Conservation (phyloP, 2,113 vertebrate genomes). For the Hippoglossus stenolepis region DNA sequence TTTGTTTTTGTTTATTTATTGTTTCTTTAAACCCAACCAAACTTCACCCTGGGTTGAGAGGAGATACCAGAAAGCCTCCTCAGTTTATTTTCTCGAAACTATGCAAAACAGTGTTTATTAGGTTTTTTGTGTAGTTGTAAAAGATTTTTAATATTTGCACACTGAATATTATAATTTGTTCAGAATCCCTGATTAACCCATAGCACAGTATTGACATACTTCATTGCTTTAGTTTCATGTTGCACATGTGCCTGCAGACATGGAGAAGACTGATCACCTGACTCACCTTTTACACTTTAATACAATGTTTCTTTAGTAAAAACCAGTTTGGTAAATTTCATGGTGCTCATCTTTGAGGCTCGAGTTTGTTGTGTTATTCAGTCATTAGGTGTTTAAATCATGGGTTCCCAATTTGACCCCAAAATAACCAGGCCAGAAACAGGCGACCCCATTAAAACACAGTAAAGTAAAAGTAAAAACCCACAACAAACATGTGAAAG, state of each 20-base stretch:
- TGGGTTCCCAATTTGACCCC: background rate
- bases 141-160: background rate
- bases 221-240: background rate
- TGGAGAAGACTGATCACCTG: background rate
- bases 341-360: background rate
- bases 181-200: background rate
- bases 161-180: background rate
- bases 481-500: too few species aligned
- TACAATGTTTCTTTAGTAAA: background rate
- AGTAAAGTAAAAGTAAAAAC: too few species aligned
- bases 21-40: slow-evolving; percentile 28
- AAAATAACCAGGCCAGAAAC: too few species aligned
- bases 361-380: background rate
- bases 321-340: background rate
- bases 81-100: background rate
- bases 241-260: background rate
- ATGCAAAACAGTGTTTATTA: background rate
- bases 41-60: slow-evolving; percentile 16
- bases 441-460: too few species aligned
- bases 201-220: background rate
- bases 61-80: background rate
- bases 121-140: background rate
- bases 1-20: slow-evolving; percentile 78
- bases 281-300: background rate
- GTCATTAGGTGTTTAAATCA: background rate